These are phyloP conservation scores for Acrobasis suavella DNA, from an alignment of 2,888 invertebrate genomes.

Conservation along the genomic window DNA sequence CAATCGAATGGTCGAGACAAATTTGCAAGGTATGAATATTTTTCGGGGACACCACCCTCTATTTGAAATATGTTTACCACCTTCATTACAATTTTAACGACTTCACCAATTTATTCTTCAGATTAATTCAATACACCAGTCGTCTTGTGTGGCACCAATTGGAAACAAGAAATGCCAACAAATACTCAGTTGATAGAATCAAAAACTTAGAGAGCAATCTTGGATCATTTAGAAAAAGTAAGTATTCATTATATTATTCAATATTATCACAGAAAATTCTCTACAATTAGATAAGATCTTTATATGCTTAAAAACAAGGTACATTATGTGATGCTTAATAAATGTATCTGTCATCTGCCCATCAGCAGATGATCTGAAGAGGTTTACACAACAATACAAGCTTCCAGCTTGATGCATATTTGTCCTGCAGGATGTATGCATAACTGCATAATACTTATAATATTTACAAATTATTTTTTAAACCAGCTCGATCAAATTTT, in stretches of 20 bases:
- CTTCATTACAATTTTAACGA: neutral
- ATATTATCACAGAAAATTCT: no score
- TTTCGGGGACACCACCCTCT: slow-evolving; percentile 6
- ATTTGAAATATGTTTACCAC: neutral
- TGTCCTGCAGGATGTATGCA: no score
- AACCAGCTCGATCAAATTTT: no score
- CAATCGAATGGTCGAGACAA: slow-evolving; percentile 82
- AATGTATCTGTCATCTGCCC: no score
- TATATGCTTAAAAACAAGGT: no score
- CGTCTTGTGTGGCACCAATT: slow-evolving; percentile 90
- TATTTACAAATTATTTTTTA: no score
- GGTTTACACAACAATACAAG: no score
- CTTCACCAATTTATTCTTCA: slow-evolving; percentile 54
- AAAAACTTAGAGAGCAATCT: slow-evolving; percentile 92
- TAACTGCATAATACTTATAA: no score
- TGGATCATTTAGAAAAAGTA: slow-evolving; percentile 94
- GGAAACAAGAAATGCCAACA: slow-evolving; percentile 83
- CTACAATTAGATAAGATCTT: no score
- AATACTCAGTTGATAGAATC: slow-evolving; percentile 87
- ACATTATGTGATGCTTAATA: no score
- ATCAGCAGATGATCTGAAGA: no score
- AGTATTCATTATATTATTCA: slow-evolving; percentile 29
- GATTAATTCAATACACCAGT: slow-evolving; percentile 92
- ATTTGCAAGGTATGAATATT: slow-evolving; percentile 68
- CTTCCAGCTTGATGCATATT: no score